Conservation (phyloP, 2,113 vertebrate species). For the Saccopteryx bilineata region DNA sequence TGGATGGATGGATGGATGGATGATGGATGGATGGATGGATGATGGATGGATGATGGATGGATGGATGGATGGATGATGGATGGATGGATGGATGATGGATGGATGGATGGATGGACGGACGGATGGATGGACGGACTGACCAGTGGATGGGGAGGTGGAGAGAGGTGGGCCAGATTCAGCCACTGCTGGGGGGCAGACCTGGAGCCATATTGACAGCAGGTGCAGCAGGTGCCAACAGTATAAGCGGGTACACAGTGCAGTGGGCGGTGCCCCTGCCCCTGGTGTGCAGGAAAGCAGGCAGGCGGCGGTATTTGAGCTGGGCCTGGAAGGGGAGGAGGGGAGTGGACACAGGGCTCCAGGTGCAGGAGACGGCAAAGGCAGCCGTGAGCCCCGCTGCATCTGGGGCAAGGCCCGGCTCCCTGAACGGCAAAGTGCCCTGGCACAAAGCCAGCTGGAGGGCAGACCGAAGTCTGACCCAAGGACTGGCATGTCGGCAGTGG, state of each 20-base stretch:
- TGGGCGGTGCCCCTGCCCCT: neutral
- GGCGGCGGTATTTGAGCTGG: neutral
- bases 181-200: neutral
- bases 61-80: neutral
- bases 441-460: neutral
- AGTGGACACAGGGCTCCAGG: neutral
- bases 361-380: neutral
- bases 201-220: neutral
- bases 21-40: neutral
- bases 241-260: neutral
- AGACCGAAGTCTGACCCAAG: neutral
- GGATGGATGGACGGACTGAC: no score
- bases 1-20: no score
- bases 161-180: neutral
- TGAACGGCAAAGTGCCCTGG: rapidly evolving
- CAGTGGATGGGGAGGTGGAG: neutral
- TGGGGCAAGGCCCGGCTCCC: no score
- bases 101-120: no score
- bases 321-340: neutral
- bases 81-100: neutral
- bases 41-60: no score
- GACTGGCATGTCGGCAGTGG: neutral
- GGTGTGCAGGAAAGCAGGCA: neutral
- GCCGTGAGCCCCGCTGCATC: neutral
- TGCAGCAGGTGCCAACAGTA: neutral